Conservation (phyloP, 1,140 invertebrate species). For the Zaprionus africanus region DNA sequence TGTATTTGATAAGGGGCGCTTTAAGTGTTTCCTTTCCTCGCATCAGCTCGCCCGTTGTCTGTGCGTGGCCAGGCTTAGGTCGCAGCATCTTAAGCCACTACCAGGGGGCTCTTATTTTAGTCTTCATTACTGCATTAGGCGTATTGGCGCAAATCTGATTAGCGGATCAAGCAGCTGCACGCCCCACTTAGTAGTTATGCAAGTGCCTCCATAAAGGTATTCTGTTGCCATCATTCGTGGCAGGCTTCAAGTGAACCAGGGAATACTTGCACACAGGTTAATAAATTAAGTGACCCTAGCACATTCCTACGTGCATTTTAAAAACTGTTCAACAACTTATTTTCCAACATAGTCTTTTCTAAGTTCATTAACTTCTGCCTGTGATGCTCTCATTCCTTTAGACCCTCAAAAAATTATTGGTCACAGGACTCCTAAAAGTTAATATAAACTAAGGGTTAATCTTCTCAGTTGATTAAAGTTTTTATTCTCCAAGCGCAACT, state of each 20-base stretch:
- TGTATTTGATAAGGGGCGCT: conserved; percentile 69
- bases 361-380: no score
- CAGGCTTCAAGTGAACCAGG: background rate
- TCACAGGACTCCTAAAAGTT: no score
- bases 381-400: no score
- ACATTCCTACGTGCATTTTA: no score
- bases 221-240: background rate
- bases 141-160: conserved; percentile 58
- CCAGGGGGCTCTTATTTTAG: conserved; percentile 12
- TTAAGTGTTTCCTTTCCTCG: conserved; percentile 62
- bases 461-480: no score
- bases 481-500: no score
- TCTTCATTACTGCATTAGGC: conserved; percentile 69
- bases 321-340: no score
- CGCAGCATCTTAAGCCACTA: conserved; percentile 15
- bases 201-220: background rate
- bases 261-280: no score
- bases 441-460: no score
- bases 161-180: conserved; percentile 8
- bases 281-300: no score
- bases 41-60: conserved; percentile 36
- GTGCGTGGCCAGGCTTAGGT: conserved; percentile 9
- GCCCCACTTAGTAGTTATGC: background rate
- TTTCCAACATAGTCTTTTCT: no score
- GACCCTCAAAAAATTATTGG: no score